Evolutionary conservation across 2,888 invertebrate species (phyloP).

Genomic region (Drosophila leonis): DNA sequence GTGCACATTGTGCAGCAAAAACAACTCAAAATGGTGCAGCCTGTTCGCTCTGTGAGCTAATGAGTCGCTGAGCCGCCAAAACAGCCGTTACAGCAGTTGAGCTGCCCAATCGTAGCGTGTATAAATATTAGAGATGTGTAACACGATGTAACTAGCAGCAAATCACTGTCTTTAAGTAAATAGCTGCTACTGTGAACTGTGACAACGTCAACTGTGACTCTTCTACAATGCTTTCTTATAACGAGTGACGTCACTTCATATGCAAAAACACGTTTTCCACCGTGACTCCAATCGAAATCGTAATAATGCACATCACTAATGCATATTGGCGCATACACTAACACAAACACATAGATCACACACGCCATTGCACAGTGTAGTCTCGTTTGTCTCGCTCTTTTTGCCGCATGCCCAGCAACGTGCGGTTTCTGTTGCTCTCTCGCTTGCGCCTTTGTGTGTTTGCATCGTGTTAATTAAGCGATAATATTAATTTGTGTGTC

Average conservation of each 20-base stretch:
- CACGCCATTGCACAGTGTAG: constrained; percentile 13
- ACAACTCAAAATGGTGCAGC: constrained; percentile 18
- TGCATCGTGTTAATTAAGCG: constrained; percentile 83
- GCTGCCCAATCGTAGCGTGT: constrained; percentile 10
- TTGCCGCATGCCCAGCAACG: not conserved
- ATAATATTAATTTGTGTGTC: constrained; percentile 85
- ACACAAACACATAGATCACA: constrained; percentile 38
- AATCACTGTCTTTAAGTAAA: not conserved
- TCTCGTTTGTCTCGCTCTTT: constrained; percentile 29
- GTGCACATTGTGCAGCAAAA: constrained; percentile 12
- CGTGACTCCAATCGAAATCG: constrained; percentile 1
- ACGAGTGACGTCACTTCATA: not conserved
- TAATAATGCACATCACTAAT: constrained; percentile 35
- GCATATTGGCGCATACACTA: constrained; percentile 15
- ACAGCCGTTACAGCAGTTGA: constrained; percentile 22
- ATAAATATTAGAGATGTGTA: constrained; percentile 35
- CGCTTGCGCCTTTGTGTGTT: constrained; percentile 46
- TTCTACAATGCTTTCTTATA: not conserved
- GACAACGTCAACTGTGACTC: not conserved
- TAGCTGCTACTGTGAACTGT: not conserved
- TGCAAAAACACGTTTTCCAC: constrained; percentile 22
- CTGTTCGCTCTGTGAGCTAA: constrained; percentile 36
- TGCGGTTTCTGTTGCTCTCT: constrained; percentile 3
- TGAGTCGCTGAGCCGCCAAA: constrained; percentile 48
- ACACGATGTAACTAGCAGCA: not conserved